Conservation (phyloP, 1,140 invertebrate species). For the Heliconius melpomene region DNA sequence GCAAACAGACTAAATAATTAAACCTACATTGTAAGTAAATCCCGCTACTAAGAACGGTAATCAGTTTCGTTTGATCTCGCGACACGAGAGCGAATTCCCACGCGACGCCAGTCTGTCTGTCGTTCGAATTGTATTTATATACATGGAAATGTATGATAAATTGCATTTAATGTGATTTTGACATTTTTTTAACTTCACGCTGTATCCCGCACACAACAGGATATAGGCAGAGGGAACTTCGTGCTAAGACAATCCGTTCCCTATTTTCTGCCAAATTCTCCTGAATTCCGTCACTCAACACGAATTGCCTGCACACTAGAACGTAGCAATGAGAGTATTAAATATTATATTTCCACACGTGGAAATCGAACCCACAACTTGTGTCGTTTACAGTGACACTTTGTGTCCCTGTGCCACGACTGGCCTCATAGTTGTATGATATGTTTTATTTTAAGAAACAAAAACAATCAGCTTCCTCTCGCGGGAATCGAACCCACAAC, state of each 20-base stretch:
- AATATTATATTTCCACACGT: background rate
- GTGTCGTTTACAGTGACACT: background rate
- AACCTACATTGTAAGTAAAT: background rate
- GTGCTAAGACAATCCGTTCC: background rate
- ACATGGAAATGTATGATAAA: background rate
- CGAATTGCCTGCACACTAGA: background rate
- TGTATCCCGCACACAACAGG: too few relatives aligned
- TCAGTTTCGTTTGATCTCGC: slow-evolving; percentile 18
- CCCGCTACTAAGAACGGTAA: background rate
- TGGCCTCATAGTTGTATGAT: background rate
- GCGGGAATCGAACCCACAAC: too few relatives aligned
- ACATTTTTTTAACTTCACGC: background rate
- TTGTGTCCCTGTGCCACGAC: background rate
- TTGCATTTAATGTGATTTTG: background rate
- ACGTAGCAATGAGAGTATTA: background rate
- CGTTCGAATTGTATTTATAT: slow-evolving; percentile 17
- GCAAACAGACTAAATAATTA: slow-evolving; percentile 1
- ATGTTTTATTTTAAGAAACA: too few relatives aligned
- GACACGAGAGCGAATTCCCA: slow-evolving; percentile 10
- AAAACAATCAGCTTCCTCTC: background rate
- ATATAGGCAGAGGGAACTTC: background rate
- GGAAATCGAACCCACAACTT: background rate
- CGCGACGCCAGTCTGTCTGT: slow-evolving; percentile 31
- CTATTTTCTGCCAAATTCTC: background rate
- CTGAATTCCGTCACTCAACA: too few relatives aligned